Conservation (phyloP, 2,888 invertebrate species). For the Phyto melanocephala region DNA sequence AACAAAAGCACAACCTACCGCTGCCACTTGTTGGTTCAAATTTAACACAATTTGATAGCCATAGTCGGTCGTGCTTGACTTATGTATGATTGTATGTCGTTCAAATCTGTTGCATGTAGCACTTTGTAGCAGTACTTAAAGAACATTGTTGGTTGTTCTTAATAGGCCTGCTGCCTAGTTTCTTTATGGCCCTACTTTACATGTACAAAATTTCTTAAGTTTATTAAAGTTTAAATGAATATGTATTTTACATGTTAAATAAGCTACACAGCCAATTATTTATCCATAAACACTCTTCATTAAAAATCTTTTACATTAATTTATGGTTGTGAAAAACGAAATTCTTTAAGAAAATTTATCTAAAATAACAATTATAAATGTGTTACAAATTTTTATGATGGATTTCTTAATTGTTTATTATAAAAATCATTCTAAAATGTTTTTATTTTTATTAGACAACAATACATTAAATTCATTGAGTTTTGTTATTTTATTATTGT, state of each 20-base stretch:
- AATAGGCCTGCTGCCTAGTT: not conserved
- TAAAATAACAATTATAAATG: not conserved
- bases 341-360: not conserved
- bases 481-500: not conserved
- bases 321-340: not conserved
- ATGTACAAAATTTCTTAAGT: not conserved
- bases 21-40: conserved; percentile 50
- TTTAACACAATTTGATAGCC: not conserved
- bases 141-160: not conserved
- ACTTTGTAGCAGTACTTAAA: not conserved
- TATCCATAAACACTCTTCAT: not conserved
- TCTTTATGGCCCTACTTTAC: not conserved
- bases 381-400: conserved; percentile 27
- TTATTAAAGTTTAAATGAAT: not conserved
- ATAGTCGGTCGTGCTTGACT: not conserved
- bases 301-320: not conserved
- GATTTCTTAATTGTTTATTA: conserved; percentile 48
- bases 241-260: not conserved
- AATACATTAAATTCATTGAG: not conserved
- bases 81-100: not conserved
- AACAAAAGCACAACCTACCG: not conserved
- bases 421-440: not conserved
- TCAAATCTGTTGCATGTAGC: not conserved
- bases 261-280: not conserved
- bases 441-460: not conserved